Evolutionary conservation across 35 echinoderm and acorn worm species (phyloP), one percentile per base, ranked within the genome.

Genomic region (Apostichopus japonicus): DNA sequence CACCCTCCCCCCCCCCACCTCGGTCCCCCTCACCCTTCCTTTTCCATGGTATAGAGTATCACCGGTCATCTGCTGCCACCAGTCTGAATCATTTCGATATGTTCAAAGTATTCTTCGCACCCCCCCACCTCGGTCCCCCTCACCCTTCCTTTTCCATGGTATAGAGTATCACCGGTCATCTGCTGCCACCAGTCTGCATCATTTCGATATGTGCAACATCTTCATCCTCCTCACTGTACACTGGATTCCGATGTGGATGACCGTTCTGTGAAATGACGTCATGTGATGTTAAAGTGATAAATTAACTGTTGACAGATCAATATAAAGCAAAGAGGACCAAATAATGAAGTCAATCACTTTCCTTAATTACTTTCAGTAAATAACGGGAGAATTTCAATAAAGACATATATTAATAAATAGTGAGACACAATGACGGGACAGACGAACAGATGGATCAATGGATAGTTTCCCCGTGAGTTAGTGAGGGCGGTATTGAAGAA

Each of bases 181-280:
- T 67, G 63, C 19, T 67, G 11, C 63, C 63, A 15, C 63, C 63
- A 19, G 63, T 44, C 52, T 83, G 79, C 51, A 83, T 54, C 79
- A 83, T 83, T 17, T 83, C 79, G 15, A 83, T 83, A 8, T 53
- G 79, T 83, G 55, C 44, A 15, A 55, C 54, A 10, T 54, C 79
- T 7, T 83, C 44, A 11, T 83, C 79, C 13, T 83, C 79, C 54
- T 24, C 25, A 19, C 10, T 52, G 54, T 83, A 83, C 19, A 83
- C 54, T n/a, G 79, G 79, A 83, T 83, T 83, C 54, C 79, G 44
- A 33, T 83, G 79, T 4, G 79, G 44, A 83, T 54, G 27, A n/a
- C 51, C 51, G 6, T 54, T 54, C 79, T 83, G 79, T 7, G 54
- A 81, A 44, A 44, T 44, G 33, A 44, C 33, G 33, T 44, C 33